Base-by-base conservation (phyloP, 2,797 vertebrate species). In the Sebastes matsubarae region DNA sequence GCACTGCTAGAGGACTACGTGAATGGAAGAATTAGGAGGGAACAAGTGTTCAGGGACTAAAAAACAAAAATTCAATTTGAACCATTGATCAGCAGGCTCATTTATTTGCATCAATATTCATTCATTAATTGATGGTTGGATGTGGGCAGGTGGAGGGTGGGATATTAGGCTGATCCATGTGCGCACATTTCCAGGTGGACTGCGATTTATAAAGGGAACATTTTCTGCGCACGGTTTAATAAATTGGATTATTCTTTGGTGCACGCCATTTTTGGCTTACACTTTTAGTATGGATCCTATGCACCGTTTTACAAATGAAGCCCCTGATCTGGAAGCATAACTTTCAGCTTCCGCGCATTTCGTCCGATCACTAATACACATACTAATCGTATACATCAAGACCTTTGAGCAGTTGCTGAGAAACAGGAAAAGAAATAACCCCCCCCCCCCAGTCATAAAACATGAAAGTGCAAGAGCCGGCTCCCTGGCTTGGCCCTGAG, bases 381-480 rank as follows among this genome's bases (percentile, higher is more conserved):
- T 11, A 58, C 55, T 16, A 36, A 58, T 50, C 29, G 13, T 55
- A 64, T 14, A 79, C 57, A 74, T 83, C 25, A 54, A 46, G 77
- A 52, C 42, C 27, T 64, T 22, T 78, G 36, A 50, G 60, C 72
- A 52, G 73, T 55, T 72, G 80, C 68, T 80, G 77, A 79, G 61
- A 81, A 10, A 25, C 34, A 81, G 76, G 72, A 79, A 71, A 80
- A 83, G 29, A 82, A 80, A 86, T 46, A 72, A 5, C 36, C 68
- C 16, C 58, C 16, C 0, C 10, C 22, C 68, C n/a, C 0, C 12
- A 76, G 75, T 86, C 88, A 67, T 89, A 89, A 90, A 90, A 89
- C 80, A 84, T 86, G 50, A 89, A 88, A 81, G 87, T 74, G 32
- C 18, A 66, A 50, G 27, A 75, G 55, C 72, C 61, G 52, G 29